Percentiles rank a stretch among this genome's conserved stretches.
Evolutionary conservation across 2,888 invertebrate genomes (phyloP).

Genomic region (Scaptomyza polygonia): DNA sequence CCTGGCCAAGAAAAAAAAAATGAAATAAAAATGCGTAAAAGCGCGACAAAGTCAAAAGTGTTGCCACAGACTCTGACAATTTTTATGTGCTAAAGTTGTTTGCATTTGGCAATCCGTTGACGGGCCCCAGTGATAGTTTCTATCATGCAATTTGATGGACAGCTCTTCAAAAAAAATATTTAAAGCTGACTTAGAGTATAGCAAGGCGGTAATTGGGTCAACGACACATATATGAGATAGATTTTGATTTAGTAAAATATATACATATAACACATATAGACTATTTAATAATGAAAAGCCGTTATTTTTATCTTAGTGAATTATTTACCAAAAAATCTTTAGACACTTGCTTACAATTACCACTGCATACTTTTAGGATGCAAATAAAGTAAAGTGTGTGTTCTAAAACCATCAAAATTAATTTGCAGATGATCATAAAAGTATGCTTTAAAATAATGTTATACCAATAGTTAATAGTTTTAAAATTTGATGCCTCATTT

Average conservation of each 20-base stretch:
- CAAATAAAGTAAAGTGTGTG: fast-evolving
- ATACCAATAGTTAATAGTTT: too few relatives aligned
- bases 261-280: too few relatives aligned
- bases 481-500: too few relatives aligned
- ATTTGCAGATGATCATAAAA: not conserved
- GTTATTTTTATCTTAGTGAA: not conserved
- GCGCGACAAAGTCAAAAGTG: slow-evolving; percentile 41
- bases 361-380: not conserved
- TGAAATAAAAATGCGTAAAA: slow-evolving; percentile 17
- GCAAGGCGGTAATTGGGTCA: slow-evolving; percentile 7
- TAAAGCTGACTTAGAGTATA: slow-evolving; percentile 3
- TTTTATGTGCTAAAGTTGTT: slow-evolving; percentile 19
- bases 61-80: slow-evolving; percentile 38
- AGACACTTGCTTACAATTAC: not conserved
- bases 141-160: slow-evolving; percentile 32
- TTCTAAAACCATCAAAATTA: not conserved
- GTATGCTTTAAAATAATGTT: not conserved
- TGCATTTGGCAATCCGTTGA: slow-evolving; percentile 41
- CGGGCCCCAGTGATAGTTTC: slow-evolving; percentile 31
- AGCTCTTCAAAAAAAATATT: slow-evolving; percentile 5
- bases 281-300: too few relatives aligned
- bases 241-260: not conserved
- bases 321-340: too few relatives aligned
- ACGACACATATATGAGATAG: slow-evolving; percentile 1
- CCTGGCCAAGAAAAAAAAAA: slow-evolving; percentile 31